A percentile compares a stretch with the other conserved stretches of the same genome.
Conservation (phyloP, 2,113 vertebrate genomes). For the Mastomys natalensis region DNA sequence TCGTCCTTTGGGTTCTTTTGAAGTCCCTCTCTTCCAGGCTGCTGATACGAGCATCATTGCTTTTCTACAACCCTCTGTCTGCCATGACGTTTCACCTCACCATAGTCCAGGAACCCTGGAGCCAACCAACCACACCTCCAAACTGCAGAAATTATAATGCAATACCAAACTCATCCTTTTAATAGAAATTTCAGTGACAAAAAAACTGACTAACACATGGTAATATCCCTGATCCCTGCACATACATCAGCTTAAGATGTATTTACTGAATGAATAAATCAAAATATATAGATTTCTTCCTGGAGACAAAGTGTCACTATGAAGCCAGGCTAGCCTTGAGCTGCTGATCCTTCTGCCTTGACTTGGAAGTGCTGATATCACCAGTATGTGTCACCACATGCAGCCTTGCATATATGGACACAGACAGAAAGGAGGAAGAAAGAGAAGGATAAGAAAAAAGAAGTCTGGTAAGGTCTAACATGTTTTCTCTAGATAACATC, state of each 20-base stretch:
- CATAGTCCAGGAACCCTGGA: not conserved
- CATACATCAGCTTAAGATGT: not conserved
- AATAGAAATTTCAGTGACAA: not conserved
- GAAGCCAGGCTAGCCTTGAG: not conserved
- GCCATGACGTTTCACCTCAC: not conserved
- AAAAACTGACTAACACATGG: not conserved
- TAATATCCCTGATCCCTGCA: not conserved
- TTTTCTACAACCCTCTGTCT: not conserved
- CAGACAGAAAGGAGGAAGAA: not conserved
- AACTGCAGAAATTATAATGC: not conserved
- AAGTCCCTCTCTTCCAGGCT: not conserved
- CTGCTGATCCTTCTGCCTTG: not conserved
- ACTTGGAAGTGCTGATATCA: not conserved
- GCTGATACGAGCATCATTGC: not conserved
- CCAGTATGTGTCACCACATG: not conserved
- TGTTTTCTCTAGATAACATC: not conserved
- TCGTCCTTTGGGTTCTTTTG: not conserved
- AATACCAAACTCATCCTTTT: not conserved
- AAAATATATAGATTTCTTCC: not conserved
- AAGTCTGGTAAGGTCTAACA: not conserved
- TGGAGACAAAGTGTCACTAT: not conserved
- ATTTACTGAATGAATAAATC: not conserved
- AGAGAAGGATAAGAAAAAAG: not conserved
- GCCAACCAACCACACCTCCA: not conserved
- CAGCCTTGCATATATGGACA: not conserved